phyloP scores from a whole-genome alignment of 2,797 vertebrate genomes.

The Lacerta viridis region DNA sequence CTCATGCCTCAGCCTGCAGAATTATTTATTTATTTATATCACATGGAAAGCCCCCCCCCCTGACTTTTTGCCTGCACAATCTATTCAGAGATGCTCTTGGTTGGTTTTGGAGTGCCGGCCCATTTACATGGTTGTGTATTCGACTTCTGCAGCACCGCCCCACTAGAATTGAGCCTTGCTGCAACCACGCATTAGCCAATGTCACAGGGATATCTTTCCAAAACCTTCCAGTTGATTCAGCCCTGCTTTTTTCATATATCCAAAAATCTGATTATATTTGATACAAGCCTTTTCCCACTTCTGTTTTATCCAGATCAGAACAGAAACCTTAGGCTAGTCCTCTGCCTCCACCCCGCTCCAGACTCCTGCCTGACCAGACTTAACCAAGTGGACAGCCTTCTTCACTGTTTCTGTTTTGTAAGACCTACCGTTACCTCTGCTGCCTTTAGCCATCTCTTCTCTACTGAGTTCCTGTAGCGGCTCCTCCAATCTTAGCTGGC shows the following conservation, averaged over 20 bases:
- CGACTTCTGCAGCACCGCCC: neutral
- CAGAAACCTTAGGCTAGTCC: conserved; percentile 9
- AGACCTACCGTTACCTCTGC: neutral
- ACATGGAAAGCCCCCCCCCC: neutral
- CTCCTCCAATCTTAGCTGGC: conserved; percentile 22
- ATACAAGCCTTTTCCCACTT: neutral
- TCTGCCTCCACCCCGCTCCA: conserved; percentile 21
- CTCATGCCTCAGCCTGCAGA: neutral
- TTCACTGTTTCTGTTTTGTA: conserved; percentile 24
- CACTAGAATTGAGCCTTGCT: neutral
- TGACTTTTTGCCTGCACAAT: neutral
- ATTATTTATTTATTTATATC: neutral
- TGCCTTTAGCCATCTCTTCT: conserved; percentile 29
- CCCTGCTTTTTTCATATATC: neutral
- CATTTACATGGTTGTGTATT: neutral
- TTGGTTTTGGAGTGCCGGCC: neutral
- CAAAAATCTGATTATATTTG: conserved; percentile 3
- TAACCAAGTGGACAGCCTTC: conserved; percentile 34
- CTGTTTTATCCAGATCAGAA: conserved; percentile 21
- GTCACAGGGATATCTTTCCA: conserved; percentile 33
- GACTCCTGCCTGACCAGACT: conserved; percentile 11
- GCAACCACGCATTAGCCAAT: neutral
- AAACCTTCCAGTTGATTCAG: neutral
- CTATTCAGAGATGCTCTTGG: neutral
- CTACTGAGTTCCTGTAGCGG: conserved; percentile 10